Evolutionary conservation across 2,797 vertebrate species (phyloP), one percentile per base, ranked within the genome.

Genomic region (Nothura maculosa): DNA sequence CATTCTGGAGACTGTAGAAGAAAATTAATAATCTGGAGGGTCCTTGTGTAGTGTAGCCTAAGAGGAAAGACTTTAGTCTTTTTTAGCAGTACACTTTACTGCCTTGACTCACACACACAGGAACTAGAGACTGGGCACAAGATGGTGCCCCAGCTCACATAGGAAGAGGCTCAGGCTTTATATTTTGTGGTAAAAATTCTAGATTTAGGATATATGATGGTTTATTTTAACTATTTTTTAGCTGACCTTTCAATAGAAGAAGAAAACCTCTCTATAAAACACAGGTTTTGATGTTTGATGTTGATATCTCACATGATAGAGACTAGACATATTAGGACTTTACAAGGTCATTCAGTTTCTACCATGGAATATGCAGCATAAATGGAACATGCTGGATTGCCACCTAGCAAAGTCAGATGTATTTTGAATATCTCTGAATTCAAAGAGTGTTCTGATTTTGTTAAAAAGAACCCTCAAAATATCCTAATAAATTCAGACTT

Each of bases 1-100:
- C 82, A 89, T 94, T 85, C 28, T 91, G 81, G 45, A 40, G 69
- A 12, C 61, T 74, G n/a, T 30, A 72, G 58, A 61, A 87, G 28
- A 30, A 79, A 94, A 82, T 47, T 55, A 92, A 32, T 47, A 75
- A 18, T 7, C 34, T 67, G 40, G 28, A 74, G 12, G 32, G 9
- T 73, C 82, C 60, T 57, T 82, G 57, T 40, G 30, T 3, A 20
- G 80, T 70, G 70, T 60, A 76, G n/a, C 68, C 38, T 12, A 47
- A 27, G 7, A n/a, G 25, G 52, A 73, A 43, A 54, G 28, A 10
- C 24, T 34, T 72, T 21, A 66, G 38, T 43, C 16, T 24, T 28
- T 8, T 40, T 4, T 22, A 79, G 36, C 5, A 25, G 2, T 2
- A 14, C 6, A 27, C 25, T 3, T 85, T 52, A 38, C 22, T 16